Percentiles rank a stretch among this genome's conserved stretches.
phyloP scores from a whole-genome alignment of 2,797 vertebrate genomes.

The Oryzias dopingdopingensis region DNA sequence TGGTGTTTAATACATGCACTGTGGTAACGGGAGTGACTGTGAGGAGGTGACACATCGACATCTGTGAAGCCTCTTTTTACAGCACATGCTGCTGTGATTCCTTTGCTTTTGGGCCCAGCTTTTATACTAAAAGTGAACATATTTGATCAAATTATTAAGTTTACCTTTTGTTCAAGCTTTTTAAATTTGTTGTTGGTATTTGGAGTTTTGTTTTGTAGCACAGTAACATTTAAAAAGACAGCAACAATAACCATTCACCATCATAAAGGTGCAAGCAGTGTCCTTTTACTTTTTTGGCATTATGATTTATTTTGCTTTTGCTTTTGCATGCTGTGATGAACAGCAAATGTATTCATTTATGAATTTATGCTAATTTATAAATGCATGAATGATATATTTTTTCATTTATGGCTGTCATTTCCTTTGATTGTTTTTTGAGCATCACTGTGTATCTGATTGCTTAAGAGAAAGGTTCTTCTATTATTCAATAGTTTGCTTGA shows the following conservation, averaged over 20 bases:
- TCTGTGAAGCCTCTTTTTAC: background rate
- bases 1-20: slow-evolving; percentile 6
- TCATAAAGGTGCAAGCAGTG: background rate
- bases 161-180: background rate
- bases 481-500: slow-evolving; percentile 63
- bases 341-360: background rate
- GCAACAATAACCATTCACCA: background rate
- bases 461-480: slow-evolving; percentile 48
- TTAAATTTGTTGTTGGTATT: background rate
- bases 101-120: background rate
- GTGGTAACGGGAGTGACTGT: background rate
- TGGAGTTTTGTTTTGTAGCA: background rate
- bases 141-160: slow-evolving; percentile 1
- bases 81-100: background rate
- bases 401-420: slow-evolving; percentile 31
- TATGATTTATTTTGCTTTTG: slow-evolving; percentile 19
- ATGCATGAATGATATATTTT: background rate
- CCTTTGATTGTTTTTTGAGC: slow-evolving; percentile 7
- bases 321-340: slow-evolving; percentile 34
- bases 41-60: slow-evolving; percentile 7
- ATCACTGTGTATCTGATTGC: slow-evolving; percentile 25
- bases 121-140: background rate
- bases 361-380: no score
- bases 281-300: no score
- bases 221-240: background rate